Evolutionary conservation across 2,113 vertebrate species (phyloP), one percentile per base, ranked within the genome.

Genomic region (Jaculus jaculus): DNA sequence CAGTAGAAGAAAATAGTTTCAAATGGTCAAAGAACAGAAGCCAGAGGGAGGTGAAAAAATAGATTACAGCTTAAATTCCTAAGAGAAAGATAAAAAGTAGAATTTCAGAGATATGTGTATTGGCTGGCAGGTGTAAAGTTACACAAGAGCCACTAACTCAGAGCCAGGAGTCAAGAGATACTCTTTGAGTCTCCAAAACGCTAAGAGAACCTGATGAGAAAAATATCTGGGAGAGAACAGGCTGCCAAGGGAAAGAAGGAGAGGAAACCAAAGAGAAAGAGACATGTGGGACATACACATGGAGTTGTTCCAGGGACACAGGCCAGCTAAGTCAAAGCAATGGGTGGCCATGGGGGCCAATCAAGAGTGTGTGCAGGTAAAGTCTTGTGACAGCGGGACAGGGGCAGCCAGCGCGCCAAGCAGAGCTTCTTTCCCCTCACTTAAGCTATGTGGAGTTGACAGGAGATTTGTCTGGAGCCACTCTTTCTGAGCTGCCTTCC

Each of bases 231-330:
- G 13, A 34, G 11, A 88, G 7, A 17, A 6, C 20, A 32, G 5
- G 69, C 18, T 65, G 12, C 18, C 51, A 20, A 91, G 16, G 82
- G 42, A 87, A 94, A 90, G n/a, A 84, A 75, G 73, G 61, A 72
- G 85, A 91, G 71, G 32, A 23, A 23, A 77, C 32, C 23, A 79
- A 17, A 77, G 65, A 92, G n/a, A 92, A 89, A 84, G 89, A 95
- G 81, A 63, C 58, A 68, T 42, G 23, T 77, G 69, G 12, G 10
- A 42, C 24, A 94, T 63, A 66, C 42, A 47, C 8, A 47, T 47
- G 42, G 42, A 26, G 84, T 7, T 87, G 42, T 71, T 89, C 26
- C 26, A 90, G 23, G 80, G 58, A 87, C 65, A 83, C 26, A 69
- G 58, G 66, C 24, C 72, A 37, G 69, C n/a, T 81, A 91, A 85